phyloP scores from a whole-genome alignment of 1,140 invertebrate genomes.

The Vanessa tameamea region DNA sequence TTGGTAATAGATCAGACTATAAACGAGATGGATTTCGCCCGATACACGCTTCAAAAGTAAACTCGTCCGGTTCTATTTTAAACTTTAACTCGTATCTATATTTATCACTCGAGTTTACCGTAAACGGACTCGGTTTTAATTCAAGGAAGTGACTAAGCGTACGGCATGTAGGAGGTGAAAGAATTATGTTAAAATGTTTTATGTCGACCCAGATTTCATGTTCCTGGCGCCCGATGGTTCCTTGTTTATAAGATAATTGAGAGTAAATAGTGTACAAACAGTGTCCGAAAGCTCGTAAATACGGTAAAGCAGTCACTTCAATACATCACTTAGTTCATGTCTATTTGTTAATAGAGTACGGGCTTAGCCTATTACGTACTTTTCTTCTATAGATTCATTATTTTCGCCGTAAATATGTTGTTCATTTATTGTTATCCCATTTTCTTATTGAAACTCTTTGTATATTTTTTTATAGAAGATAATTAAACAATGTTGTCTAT shows the following conservation, averaged over 20 bases:
- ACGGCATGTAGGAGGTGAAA: slow-evolving; percentile 54
- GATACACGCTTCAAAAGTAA: slow-evolving; percentile 6
- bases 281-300: slow-evolving; percentile 8
- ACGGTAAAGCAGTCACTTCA: not conserved
- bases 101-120: slow-evolving; percentile 39
- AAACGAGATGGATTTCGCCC: slow-evolving; percentile 19
- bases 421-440: too few relatives aligned
- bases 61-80: slow-evolving; percentile 25
- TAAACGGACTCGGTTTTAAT: slow-evolving; percentile 43
- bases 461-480: too few relatives aligned
- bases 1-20: slow-evolving; percentile 42
- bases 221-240: slow-evolving; percentile 47
- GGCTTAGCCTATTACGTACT: too few relatives aligned
- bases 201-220: slow-evolving; percentile 57
- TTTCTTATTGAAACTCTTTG: too few relatives aligned
- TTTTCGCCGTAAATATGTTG: too few relatives aligned
- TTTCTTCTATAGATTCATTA: too few relatives aligned
- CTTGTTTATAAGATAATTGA: slow-evolving; percentile 53
- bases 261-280: slow-evolving; percentile 30
- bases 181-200: slow-evolving; percentile 66
- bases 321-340: slow-evolving; percentile 14
- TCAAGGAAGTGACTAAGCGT: slow-evolving; percentile 46
- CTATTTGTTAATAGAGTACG: not conserved
- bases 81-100: slow-evolving; percentile 28
- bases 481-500: too few relatives aligned